Evolutionary conservation across 1,140 invertebrate species (phyloP).

Genomic region (Meloidogyne floridensis): DNA sequence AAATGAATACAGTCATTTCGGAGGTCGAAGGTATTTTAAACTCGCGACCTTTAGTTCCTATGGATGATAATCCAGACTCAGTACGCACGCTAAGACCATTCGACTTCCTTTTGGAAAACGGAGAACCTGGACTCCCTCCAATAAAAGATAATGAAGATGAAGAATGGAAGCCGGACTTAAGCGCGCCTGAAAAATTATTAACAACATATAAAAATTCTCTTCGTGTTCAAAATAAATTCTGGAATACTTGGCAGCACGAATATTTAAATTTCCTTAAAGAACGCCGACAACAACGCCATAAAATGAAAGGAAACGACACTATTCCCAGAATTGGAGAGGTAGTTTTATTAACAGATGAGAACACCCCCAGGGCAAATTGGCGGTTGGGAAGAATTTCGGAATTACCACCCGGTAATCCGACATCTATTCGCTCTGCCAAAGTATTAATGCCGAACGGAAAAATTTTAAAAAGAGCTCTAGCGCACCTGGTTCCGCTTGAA

Average conservation of each 20-base stretch:
- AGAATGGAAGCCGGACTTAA: neutral
- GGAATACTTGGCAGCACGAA: neutral
- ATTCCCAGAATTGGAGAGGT: neutral
- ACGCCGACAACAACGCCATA: neutral
- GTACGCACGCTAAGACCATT: neutral
- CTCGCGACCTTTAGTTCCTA: constrained; percentile 5
- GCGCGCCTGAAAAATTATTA: constrained; percentile 9
- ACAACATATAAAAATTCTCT: constrained; percentile 5
- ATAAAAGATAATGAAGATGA: neutral
- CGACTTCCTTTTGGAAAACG: neutral
- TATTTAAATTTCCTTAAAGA: constrained; percentile 19
- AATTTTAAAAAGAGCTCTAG: too few species aligned
- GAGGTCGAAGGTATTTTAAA: constrained; percentile 11
- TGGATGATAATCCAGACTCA: constrained; percentile 19
- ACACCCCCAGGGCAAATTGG: neutral
- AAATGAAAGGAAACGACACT: neutral
- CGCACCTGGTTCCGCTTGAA: too few species aligned
- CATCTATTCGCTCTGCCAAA: too few species aligned
- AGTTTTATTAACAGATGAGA: neutral
- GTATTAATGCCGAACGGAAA: too few species aligned
- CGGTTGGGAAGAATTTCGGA: too few species aligned
- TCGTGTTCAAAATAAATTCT: constrained; percentile 11
- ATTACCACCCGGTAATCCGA: too few species aligned
- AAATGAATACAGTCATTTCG: constrained; percentile 3
- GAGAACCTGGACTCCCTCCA: neutral